Percentiles rank a stretch among this genome's conserved stretches.
Evolutionary conservation across 1,140 invertebrate genomes (phyloP).

Genomic region (Frieseomelitta varia): DNA sequence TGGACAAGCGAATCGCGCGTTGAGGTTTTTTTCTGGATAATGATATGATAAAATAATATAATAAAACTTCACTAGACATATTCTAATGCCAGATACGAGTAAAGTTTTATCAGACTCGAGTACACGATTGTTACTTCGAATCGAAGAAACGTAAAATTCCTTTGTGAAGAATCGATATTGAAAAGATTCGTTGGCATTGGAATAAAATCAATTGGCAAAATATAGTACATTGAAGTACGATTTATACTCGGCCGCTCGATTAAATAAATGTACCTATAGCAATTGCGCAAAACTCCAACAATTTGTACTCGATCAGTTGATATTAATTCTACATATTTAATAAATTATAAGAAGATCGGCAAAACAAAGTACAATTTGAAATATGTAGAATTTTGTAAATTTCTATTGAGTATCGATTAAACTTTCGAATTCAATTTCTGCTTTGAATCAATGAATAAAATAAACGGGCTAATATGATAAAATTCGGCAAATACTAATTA

Average conservation of each 20-base stretch:
- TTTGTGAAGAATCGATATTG: background rate
- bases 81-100: background rate
- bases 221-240: background rate
- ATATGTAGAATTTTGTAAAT: background rate
- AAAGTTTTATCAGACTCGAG: slow-evolving; percentile 16
- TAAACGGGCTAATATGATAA: background rate
- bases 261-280: background rate
- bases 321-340: background rate
- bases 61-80: too few species aligned
- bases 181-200: background rate
- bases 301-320: background rate
- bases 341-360: background rate
- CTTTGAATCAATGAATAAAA: background rate
- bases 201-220: background rate
- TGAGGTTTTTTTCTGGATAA: background rate
- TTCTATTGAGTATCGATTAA: background rate
- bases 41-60: too few species aligned
- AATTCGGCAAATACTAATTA: background rate
- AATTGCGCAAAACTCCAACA: background rate
- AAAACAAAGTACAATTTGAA: background rate
- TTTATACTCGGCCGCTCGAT: background rate
- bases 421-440: background rate
- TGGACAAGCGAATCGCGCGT: background rate
- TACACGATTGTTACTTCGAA: background rate
- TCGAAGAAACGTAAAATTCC: background rate